Base-by-base conservation (phyloP, 1,140 invertebrate species). In the Eulimnadia texana region DNA sequence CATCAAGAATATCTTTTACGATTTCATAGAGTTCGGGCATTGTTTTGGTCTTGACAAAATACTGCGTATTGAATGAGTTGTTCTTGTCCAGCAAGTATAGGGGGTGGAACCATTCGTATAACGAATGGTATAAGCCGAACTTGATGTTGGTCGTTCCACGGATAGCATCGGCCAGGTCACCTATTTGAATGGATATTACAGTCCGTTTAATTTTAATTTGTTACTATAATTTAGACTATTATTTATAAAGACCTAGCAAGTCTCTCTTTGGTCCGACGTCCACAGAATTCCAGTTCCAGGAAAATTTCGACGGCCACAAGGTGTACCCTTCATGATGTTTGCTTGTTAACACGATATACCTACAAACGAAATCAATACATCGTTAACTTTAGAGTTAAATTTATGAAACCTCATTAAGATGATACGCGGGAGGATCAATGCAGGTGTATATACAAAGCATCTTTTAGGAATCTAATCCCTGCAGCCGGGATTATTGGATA, bases 301-400 rank as follows among this genome's bases (percentile, higher is more conserved):
- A 84, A 61, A 83, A 80, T 65, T 80, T 82, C 0, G 88, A 93
- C 27, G 92, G 92, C 83, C 90, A 95, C 25, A 94, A 61, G 0
- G 90, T 89, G 67, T 79, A 95, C 11, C 92, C 92, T 73, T 95
- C 92, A 70, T 95, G 91, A 77, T 96, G 93, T 75, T 96, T 96
- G 67, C 84, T 90, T 2, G 91, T 95, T 1, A 96, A 68, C 1
- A 96, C 87, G 6, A 95, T 79, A 70, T 95, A 90, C 71, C 85
- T 88, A 63, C 28, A 76, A 62, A 53, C 55, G 9, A 16, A 47
- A 64, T n/a, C 19, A 23, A 9, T 58, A 19, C 58, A 50, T 13
- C 47, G 27, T 23, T 50, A 27, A 65, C 11, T 2, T 63, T 20
- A 47, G 9, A n/a, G n/a, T n/a, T n/a, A n/a, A n/a, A n/a, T n/a